Percentiles rank a stretch among this genome's conserved stretches.
Evolutionary conservation across 2,888 invertebrate genomes (phyloP).

Genomic region (Trachelus stipa): DNA sequence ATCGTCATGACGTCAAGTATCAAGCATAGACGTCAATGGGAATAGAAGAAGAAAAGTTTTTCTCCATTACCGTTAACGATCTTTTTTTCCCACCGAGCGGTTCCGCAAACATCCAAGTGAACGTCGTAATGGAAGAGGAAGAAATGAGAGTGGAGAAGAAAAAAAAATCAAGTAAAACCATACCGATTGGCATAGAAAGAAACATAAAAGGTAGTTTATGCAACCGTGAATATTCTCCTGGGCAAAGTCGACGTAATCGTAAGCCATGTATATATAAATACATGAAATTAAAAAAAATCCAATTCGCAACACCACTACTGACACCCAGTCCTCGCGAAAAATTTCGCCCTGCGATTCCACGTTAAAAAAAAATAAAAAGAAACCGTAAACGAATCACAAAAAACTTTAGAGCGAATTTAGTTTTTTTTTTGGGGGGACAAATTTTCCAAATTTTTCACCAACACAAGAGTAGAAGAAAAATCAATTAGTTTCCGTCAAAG

Average conservation of each 20-base stretch:
- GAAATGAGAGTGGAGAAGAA: conserved; percentile 13
- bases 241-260: not conserved
- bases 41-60: conserved; percentile 11
- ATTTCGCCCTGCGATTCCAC: not conserved
- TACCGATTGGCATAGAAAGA: not conserved
- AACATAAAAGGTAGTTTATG: not conserved
- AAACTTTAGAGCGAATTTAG: too few species aligned
- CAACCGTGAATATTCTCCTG: not conserved
- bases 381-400: too few species aligned
- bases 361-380: not conserved
- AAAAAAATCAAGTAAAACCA: conserved; percentile 4
- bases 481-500: not conserved
- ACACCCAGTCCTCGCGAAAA: not conserved
- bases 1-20: not conserved
- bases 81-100: conserved; percentile 37
- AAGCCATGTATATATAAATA: too few species aligned
- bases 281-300: not conserved
- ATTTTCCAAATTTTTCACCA: too few species aligned
- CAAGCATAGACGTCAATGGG: not conserved
- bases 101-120: conserved; percentile 7
- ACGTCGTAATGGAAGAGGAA: conserved; percentile 12
- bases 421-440: too few species aligned
- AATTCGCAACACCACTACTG: not conserved
- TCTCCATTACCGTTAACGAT: conserved; percentile 41
- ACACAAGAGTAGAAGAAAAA: not conserved